Evolutionary conservation across 2,888 invertebrate genomes (phyloP).

Genomic region (Prosapia bicincta): DNA sequence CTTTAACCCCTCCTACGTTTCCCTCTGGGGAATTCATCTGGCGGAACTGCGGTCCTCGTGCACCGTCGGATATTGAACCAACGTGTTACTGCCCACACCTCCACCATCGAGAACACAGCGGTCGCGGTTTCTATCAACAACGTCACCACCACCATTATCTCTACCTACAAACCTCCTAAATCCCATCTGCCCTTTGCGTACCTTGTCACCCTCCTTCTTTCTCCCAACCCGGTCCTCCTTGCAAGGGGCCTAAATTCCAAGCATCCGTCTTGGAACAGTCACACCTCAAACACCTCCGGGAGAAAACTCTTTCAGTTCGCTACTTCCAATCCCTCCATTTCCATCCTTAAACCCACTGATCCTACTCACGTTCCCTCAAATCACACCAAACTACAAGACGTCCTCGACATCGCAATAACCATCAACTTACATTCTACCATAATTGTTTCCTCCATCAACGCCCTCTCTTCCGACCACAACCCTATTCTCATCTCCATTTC

Average conservation of each 20-base stretch:
- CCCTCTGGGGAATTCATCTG: too few relatives aligned
- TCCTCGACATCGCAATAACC: background rate
- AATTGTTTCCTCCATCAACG: background rate
- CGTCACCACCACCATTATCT: too few relatives aligned
- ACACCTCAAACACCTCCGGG: background rate
- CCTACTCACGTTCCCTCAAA: background rate
- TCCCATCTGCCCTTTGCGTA: background rate
- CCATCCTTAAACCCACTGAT: background rate
- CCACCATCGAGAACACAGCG: too few relatives aligned
- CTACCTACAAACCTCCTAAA: slow-evolving; percentile 4
- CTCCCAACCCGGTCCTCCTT: background rate
- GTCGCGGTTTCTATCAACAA: too few relatives aligned
- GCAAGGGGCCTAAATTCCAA: slow-evolving; percentile 17
- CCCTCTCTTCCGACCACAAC: slow-evolving; percentile 25
- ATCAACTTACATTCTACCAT: background rate
- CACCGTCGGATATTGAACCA: too few relatives aligned
- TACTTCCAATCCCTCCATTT: background rate
- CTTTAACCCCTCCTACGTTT: too few relatives aligned
- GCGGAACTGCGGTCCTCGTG: too few relatives aligned
- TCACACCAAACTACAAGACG: background rate
- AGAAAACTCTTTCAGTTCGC: background rate
- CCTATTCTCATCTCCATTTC: background rate
- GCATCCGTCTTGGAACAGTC: slow-evolving; percentile 14
- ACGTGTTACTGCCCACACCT: too few relatives aligned
- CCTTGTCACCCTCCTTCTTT: background rate